Percentiles rank a stretch among this genome's conserved stretches.
Evolutionary conservation across 2,888 invertebrate species (phyloP).

Genomic region (Papilio elwesi): DNA sequence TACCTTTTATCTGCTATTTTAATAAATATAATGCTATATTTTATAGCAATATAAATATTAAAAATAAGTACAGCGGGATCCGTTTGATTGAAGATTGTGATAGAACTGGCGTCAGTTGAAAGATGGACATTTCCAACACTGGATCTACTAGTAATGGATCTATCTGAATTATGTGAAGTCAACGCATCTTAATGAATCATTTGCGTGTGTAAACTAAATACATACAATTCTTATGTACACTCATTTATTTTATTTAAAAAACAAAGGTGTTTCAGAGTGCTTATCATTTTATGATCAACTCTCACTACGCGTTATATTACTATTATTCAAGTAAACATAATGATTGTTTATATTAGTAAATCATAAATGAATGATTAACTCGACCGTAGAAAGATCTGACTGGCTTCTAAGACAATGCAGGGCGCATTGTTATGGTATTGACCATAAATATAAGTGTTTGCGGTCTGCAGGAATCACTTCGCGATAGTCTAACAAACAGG

Average conservation of each 20-base stretch:
- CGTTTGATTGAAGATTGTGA: not conserved
- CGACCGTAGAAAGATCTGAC: not conserved
- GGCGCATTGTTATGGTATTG: not conserved
- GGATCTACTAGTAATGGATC: not conserved
- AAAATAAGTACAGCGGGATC: too few relatives aligned
- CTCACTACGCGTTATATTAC: not conserved
- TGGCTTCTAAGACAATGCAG: constrained; percentile 7
- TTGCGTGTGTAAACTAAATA: not conserved
- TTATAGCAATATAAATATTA: too few relatives aligned
- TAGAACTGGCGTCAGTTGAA: not conserved
- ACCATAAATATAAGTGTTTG: constrained; percentile 5
- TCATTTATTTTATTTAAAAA: constrained; percentile 2
- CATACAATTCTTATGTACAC: not conserved
- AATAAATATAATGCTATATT: too few relatives aligned
- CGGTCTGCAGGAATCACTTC: not conserved
- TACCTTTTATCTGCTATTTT: too few relatives aligned
- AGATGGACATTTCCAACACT: not conserved
- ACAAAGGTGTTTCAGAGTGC: not conserved
- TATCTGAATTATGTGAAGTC: not conserved
- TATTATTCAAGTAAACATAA: not conserved
- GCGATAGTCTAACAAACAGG: not conserved
- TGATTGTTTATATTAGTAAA: not conserved
- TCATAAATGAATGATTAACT: too few relatives aligned
- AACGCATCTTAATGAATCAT: constrained; percentile 4
- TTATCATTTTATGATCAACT: constrained; percentile 8